A percentile compares a stretch with the other conserved stretches of the same genome.
Evolutionary conservation across 2,888 invertebrate species (phyloP).

Genomic region (Norana najaformis): DNA sequence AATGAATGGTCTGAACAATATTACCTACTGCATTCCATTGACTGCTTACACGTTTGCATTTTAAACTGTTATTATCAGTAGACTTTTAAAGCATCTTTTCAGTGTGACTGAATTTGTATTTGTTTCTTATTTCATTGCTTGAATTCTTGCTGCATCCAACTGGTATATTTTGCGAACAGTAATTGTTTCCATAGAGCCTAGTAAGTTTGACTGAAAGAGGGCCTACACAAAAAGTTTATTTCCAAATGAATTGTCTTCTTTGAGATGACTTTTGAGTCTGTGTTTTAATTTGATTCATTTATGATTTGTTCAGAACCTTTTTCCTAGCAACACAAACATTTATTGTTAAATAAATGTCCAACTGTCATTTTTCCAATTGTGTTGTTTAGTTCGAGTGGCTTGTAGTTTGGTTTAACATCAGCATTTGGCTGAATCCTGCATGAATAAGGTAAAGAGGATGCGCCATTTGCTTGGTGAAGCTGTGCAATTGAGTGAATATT

Average conservation of each 20-base stretch:
- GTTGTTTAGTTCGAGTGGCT: not conserved
- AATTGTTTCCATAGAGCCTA: not conserved
- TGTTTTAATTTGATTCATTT: not conserved
- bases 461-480: not conserved
- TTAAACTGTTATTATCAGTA: not conserved
- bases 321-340: not conserved
- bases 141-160: not conserved
- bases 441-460: not conserved
- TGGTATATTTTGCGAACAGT: not conserved
- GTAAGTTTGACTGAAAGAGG: not conserved
- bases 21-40: not conserved
- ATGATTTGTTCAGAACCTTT: not conserved
- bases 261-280: too few species aligned
- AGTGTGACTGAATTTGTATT: not conserved
- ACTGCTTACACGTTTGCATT: not conserved
- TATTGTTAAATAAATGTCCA: not conserved
- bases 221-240: not conserved
- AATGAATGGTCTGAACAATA: not conserved
- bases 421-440: not conserved
- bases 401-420: not conserved
- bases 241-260: not conserved
- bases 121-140: too few species aligned
- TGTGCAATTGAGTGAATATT: slow-evolving; percentile 5
- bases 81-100: not conserved
- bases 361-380: not conserved